Evolutionary conservation across 2,797 vertebrate species (phyloP).

Genomic region (Silurus lanzhouensis): DNA sequence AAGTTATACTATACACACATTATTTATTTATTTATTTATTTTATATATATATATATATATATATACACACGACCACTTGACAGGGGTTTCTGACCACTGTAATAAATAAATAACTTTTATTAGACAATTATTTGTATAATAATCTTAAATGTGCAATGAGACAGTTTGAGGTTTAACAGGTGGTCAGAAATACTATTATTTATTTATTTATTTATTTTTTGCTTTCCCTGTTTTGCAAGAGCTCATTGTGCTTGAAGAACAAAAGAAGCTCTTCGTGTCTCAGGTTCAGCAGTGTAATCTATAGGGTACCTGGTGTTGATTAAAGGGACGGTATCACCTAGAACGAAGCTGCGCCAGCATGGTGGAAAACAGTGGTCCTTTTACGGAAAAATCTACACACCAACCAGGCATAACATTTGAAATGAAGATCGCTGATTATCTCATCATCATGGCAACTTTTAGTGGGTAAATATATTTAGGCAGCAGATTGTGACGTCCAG

Average conservation of each 20-base stretch:
- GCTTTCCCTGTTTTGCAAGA: constrained; percentile 25
- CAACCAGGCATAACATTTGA: no score
- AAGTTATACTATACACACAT: not conserved
- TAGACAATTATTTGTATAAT: not conserved
- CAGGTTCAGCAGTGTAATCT: constrained; percentile 30
- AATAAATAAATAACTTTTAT: no score
- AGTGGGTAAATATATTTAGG: no score
- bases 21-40: no score
- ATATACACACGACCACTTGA: no score
- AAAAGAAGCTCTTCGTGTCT: constrained; percentile 29
- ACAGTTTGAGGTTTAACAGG: not conserved
- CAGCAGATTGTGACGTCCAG: no score
- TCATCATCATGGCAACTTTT: no score
- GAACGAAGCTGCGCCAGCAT: not conserved
- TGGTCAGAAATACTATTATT: no score
- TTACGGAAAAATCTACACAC: no score
- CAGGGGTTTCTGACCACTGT: no score
- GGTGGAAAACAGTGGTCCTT: not conserved
- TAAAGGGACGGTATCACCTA: constrained; percentile 16
- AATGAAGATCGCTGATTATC: no score
- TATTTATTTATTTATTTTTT: not conserved
- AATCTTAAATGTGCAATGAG: not conserved
- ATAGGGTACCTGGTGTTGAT: constrained; percentile 4
- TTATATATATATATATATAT: no score
- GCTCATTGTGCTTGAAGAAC: constrained; percentile 36